Conservation (phyloP, 2,113 vertebrate species). For the Ancistrus triradiatus region DNA sequence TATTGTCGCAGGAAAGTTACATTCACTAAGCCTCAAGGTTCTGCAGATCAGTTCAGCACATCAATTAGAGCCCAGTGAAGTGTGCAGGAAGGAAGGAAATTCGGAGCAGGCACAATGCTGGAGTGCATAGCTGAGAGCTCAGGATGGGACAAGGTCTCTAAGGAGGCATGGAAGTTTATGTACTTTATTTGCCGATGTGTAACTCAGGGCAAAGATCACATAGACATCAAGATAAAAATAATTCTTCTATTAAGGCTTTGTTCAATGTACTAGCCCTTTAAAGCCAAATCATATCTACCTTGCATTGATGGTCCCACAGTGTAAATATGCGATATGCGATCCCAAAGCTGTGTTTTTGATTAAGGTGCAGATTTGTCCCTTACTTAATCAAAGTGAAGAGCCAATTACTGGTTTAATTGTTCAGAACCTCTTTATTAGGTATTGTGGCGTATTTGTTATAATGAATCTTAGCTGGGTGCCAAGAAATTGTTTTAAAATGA, state of each 20-base stretch:
- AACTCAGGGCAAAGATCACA: too few relatives aligned
- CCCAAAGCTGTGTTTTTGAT: too few relatives aligned
- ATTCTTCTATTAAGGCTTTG: too few relatives aligned
- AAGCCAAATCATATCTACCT: too few relatives aligned
- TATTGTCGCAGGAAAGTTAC: too few relatives aligned
- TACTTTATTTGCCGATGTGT: too few relatives aligned
- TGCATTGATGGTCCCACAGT: too few relatives aligned
- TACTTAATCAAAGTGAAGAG: slow-evolving; percentile 3
- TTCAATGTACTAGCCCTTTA: too few relatives aligned
- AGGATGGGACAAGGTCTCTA: slow-evolving; percentile 17
- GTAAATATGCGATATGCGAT: too few relatives aligned
- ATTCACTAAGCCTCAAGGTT: too few relatives aligned
- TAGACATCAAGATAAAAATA: too few relatives aligned
- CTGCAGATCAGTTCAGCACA: slow-evolving; percentile 5
- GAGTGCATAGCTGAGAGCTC: slow-evolving; percentile 15
- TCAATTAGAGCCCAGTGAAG: slow-evolving; percentile 37
- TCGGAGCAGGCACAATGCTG: slow-evolving; percentile 19
- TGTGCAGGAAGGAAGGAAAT: slow-evolving; percentile 36
- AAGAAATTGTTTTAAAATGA: slow-evolving; percentile 12
- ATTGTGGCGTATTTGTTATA: not conserved
- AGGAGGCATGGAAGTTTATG: slow-evolving; percentile 19
- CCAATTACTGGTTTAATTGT: slow-evolving; percentile 29
- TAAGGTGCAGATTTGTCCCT: not conserved
- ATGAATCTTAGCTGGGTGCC: slow-evolving; percentile 18
- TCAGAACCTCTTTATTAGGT: not conserved